Percentiles rank a stretch among this genome's conserved stretches.
These are phyloP conservation scores for Meleagris gallopavo DNA, from an alignment of 2,113 vertebrate genomes.

Conservation along the genomic window DNA sequence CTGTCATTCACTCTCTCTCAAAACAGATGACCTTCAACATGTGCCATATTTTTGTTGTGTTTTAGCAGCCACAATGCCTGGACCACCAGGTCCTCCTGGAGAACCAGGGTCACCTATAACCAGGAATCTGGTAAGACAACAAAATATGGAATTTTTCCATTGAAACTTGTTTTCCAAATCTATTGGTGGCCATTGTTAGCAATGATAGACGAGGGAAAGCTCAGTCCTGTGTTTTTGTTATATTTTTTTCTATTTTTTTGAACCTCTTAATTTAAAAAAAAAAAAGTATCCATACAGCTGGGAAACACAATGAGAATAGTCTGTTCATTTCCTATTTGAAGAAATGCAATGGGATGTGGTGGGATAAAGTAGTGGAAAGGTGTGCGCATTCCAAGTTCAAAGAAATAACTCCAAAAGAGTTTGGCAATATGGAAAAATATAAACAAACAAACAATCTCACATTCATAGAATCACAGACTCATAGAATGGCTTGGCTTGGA, in stretches of 20 bases:
- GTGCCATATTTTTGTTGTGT: constrained; percentile 31
- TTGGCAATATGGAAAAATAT: neutral
- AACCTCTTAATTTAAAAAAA: neutral
- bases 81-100: constrained; percentile 90
- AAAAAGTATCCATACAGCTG: neutral
- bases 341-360: neutral
- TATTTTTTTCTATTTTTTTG: neutral
- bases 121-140: constrained; percentile 81
- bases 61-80: constrained; percentile 82
- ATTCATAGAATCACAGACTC: too few relatives aligned
- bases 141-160: neutral
- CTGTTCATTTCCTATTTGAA: neutral
- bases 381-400: neutral
- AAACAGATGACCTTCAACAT: neutral
- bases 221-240: neutral
- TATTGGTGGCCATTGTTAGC: neutral
- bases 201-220: neutral
- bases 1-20: neutral
- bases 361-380: neutral
- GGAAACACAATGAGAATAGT: neutral
- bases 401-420: neutral
- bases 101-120: constrained; percentile 85
- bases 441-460: neutral
- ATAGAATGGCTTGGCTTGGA: too few relatives aligned
- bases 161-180: neutral